phyloP scores from a whole-genome alignment of 1,140 invertebrate genomes.

The Eurytemora carolleeae region DNA sequence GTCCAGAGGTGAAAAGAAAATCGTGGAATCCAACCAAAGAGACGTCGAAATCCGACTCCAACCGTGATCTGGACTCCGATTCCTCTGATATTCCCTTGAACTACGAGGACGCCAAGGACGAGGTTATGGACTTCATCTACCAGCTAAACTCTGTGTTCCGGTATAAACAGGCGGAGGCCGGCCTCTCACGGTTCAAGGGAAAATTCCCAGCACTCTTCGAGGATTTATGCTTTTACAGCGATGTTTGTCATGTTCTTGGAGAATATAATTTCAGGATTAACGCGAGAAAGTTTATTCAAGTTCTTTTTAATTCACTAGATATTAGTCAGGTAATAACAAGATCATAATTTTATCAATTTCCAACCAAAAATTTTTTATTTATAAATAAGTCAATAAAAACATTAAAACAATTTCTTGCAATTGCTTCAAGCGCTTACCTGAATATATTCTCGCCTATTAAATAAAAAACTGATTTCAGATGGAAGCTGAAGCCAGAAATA shows the following conservation, averaged over 20 bases:
- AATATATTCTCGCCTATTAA: too few relatives aligned
- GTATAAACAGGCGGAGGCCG: background rate
- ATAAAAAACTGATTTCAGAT: too few relatives aligned
- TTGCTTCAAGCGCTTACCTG: too few relatives aligned
- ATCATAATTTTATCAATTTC: too few relatives aligned
- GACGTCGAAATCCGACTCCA: background rate
- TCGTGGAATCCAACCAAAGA: background rate
- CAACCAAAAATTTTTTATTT: too few relatives aligned
- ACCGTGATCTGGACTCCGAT: background rate
- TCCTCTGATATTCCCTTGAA: background rate
- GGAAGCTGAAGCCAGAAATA: too few relatives aligned
- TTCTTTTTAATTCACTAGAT: too few relatives aligned
- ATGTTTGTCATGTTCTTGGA: slow-evolving; percentile 57
- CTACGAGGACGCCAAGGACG: background rate
- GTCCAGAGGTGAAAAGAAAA: background rate
- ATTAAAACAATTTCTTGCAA: too few relatives aligned
- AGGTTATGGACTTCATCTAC: background rate
- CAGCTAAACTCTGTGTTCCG: background rate
- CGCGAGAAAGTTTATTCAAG: background rate
- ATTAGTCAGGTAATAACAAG: too few relatives aligned
- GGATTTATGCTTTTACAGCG: slow-evolving; percentile 79
- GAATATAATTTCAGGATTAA: slow-evolving; percentile 31
- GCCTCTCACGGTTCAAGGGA: background rate
- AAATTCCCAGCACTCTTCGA: slow-evolving; percentile 40
- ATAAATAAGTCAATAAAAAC: too few relatives aligned